Conservation (phyloP, 2,888 invertebrate genomes). For the Volucella inanis region DNA sequence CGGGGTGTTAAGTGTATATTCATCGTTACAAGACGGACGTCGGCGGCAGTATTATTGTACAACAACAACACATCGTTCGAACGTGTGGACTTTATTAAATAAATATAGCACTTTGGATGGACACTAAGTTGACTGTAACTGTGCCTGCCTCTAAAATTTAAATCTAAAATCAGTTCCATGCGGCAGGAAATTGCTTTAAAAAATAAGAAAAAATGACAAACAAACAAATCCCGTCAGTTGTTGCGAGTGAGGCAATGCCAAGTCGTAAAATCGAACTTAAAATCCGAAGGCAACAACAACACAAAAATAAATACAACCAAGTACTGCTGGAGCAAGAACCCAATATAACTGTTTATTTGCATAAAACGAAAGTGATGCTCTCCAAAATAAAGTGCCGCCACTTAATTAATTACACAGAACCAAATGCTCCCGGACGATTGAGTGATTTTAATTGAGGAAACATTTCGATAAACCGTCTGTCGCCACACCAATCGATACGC, state of each 20-base stretch:
- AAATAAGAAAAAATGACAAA: constrained; percentile 55
- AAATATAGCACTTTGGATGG: constrained; percentile 35
- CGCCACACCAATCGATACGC: neutral
- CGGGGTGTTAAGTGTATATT: constrained; percentile 70
- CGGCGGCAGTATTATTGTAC: neutral
- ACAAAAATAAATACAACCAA: neutral
- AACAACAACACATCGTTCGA: constrained; percentile 36
- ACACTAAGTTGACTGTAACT: constrained; percentile 13
- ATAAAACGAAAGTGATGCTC: constrained; percentile 64
- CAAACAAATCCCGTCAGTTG: constrained; percentile 31
- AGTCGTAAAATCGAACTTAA: constrained; percentile 56
- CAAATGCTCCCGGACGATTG: constrained; percentile 31
- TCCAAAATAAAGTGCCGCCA: constrained; percentile 55
- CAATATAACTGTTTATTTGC: constrained; percentile 64
- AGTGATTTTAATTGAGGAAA: constrained; percentile 52
- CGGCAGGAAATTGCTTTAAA: constrained; percentile 68
- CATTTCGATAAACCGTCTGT: neutral
- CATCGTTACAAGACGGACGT: constrained; percentile 11
- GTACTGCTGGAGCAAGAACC: constrained; percentile 18
- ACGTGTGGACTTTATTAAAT: constrained; percentile 69
- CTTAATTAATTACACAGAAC: constrained; percentile 66
- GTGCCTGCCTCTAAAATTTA: too few species aligned
- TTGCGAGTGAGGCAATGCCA: constrained; percentile 42
- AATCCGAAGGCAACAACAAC: constrained; percentile 41
- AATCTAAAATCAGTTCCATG: constrained; percentile 48